Base-by-base conservation (phyloP, 2,888 invertebrate genomes). In the Euplexia lucipara region DNA sequence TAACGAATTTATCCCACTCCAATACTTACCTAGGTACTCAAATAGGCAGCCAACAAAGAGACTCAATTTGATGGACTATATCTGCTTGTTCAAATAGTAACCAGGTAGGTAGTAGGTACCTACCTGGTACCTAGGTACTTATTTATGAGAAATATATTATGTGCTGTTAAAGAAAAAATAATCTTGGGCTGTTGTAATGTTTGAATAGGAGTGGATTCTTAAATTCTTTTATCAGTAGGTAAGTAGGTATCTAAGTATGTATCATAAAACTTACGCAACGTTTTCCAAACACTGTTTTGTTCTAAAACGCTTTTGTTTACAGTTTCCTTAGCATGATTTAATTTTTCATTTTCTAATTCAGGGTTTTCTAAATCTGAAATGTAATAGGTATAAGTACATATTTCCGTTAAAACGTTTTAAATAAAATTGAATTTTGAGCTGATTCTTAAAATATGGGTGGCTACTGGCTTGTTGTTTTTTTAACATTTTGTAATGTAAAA, bases 211-310 rank as follows among this genome's bases (percentile, higher is more conserved):
- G n/a, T n/a, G 16, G 2, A 5, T 68, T 39, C 0, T 22, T 68
- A 26, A n/a, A n/a, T 56, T 34, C 1, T 41, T 20, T 32, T 65
- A 56, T 54, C 42, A 35, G 9, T 9, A 14, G 10, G 10, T 5
- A 16, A n/a, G n/a, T n/a, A n/a, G n/a, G n/a, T n/a, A n/a, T n/a
- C n/a, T n/a, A n/a, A n/a, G n/a, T n/a, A n/a, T n/a, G n/a, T n/a
- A n/a, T n/a, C n/a, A n/a, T n/a, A n/a, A n/a, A 48, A 83, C 88
- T 83, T 78, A 88, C 88, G 72, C 7, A 88, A 73, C 41, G 81
- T 66, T 48, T 74, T 83, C 82, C 82, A 88, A 16, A 75, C 61
- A 63, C 76, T 83, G 39, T 60, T 45, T 52, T 81, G 75, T 7
- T 71, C 61, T 71, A 60, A 16, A 39, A 52, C 44, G 30, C 53